phyloP scores from a whole-genome alignment of 2,797 vertebrate genomes.

The Karalla daura region DNA sequence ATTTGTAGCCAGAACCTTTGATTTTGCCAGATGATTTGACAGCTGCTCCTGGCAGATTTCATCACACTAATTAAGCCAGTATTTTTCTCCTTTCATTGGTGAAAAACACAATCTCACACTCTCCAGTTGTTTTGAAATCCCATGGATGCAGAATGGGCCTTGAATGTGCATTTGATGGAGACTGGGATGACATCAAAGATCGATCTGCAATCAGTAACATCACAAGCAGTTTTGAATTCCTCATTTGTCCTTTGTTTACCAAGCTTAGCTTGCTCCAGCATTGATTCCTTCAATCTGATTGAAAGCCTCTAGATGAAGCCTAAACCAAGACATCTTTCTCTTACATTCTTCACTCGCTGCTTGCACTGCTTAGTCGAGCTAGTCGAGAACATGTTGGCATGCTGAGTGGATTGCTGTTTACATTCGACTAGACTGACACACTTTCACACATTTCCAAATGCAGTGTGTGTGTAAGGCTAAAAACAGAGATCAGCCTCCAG shows the following conservation, averaged over 20 bases:
- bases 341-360: too few relatives aligned
- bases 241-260: background rate
- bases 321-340: background rate
- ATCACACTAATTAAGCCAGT: background rate
- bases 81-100: background rate
- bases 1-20: background rate
- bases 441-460: background rate
- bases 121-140: background rate
- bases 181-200: background rate
- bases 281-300: background rate
- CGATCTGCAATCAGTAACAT: too few relatives aligned
- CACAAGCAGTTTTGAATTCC: too few relatives aligned
- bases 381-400: background rate
- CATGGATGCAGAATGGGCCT: background rate
- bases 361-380: too few relatives aligned
- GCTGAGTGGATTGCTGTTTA: background rate
- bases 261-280: background rate
- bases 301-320: background rate
- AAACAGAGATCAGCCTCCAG: background rate
- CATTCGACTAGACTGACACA: background rate
- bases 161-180: background rate
- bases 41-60: background rate
- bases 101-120: background rate
- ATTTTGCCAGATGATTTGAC: background rate
- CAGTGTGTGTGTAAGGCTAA: background rate